Percentiles rank a stretch among this genome's conserved stretches.
phyloP scores from a whole-genome alignment of 2,888 invertebrate genomes.

The Epistrophe eligans region DNA sequence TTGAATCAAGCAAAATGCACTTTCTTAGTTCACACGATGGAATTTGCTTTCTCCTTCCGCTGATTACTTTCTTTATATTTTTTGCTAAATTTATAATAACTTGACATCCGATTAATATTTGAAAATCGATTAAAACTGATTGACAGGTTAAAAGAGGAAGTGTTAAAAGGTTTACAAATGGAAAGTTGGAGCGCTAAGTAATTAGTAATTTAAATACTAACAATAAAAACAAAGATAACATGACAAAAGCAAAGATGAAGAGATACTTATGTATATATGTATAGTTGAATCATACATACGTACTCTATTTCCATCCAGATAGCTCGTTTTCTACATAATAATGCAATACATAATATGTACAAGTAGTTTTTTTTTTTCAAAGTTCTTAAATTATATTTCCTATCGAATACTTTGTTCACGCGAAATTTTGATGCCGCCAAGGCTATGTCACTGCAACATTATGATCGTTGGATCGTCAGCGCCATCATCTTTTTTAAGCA shows the following conservation, averaged over 20 bases:
- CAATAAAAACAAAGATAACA: background rate
- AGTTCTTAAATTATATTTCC: background rate
- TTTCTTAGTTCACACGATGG: background rate
- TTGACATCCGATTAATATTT: conserved; percentile 1
- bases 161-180: background rate
- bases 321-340: background rate
- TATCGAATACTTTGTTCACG: conserved; percentile 45
- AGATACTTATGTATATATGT: too few species aligned
- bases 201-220: background rate
- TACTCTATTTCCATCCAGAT: too few species aligned
- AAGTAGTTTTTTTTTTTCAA: background rate
- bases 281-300: too few species aligned
- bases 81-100: conserved; percentile 11
- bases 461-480: conserved; percentile 18
- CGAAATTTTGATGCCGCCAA: conserved; percentile 46
- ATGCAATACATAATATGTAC: background rate
- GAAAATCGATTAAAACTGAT: conserved; percentile 5
- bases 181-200: background rate
- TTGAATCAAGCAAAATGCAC: background rate
- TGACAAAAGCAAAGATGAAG: background rate
- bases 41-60: conserved; percentile 22
- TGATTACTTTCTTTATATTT: background rate
- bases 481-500: conserved; percentile 37
- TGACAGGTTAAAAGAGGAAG: background rate
- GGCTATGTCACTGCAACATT: conserved; percentile 48